Conservation (phyloP, 2,888 invertebrate species). For the Cyclophora punctaria region DNA sequence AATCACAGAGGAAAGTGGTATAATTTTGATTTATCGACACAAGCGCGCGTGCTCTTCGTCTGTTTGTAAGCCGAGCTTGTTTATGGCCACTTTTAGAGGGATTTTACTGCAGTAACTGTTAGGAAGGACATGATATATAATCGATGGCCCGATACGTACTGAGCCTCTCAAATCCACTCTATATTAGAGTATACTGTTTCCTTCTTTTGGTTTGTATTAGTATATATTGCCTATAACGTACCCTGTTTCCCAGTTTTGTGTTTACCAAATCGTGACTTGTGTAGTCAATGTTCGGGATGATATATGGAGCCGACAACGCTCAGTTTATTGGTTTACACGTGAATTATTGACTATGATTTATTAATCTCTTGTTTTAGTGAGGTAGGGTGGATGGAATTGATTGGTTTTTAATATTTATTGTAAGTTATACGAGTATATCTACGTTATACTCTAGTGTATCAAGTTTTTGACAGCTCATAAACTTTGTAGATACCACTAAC, state of each 20-base stretch:
- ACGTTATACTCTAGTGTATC: no score
- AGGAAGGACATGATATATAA: conserved; percentile 43
- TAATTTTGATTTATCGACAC: not conserved
- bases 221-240: conserved; percentile 33
- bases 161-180: conserved; percentile 39
- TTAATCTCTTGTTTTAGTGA: not conserved
- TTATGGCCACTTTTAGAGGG: conserved; percentile 36
- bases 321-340: conserved; percentile 27
- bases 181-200: no score
- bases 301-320: conserved; percentile 14
- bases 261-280: conserved; percentile 61
- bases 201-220: no score
- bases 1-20: conserved; percentile 1
- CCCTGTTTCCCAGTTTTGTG: conserved; percentile 34
- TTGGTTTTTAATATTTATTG: no score
- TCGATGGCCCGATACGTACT: conserved; percentile 18
- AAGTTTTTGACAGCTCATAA: no score
- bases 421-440: no score
- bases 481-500: no score
- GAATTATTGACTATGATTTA: conserved; percentile 17
- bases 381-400: not conserved
- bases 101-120: conserved; percentile 38
- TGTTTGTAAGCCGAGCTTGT: conserved; percentile 24
- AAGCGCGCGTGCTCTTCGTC: no score
- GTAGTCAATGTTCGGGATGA: conserved; percentile 30